phyloP scores from a whole-genome alignment of 2,113 vertebrate genomes.

The Epinephelus cyanopodus region DNA sequence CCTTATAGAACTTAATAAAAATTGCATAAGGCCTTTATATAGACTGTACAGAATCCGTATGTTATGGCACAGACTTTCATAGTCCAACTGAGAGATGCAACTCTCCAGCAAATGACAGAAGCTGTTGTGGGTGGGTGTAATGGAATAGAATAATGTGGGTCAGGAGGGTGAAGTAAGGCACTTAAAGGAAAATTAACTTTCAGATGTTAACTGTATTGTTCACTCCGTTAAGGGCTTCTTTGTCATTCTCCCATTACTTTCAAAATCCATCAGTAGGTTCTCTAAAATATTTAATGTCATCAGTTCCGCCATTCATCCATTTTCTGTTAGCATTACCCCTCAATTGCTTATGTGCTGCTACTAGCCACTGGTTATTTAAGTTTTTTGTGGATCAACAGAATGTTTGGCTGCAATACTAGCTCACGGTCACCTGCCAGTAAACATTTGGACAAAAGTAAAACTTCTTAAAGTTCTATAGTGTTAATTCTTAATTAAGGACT shows the following conservation, averaged over 20 bases:
- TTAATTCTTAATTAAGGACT: too few relatives aligned
- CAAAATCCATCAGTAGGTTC: background rate
- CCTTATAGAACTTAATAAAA: conserved; percentile 12
- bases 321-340: background rate
- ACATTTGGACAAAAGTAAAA: background rate
- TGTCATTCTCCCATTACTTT: background rate
- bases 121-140: background rate
- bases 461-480: too few relatives aligned
- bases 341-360: too few relatives aligned
- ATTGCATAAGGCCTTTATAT: conserved; percentile 3
- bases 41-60: conserved; percentile 1
- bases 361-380: background rate
- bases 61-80: conserved; percentile 14
- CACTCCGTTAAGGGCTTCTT: background rate
- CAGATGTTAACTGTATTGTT: background rate
- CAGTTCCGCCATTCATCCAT: background rate
- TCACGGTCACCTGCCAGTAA: background rate
- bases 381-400: background rate
- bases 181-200: conserved; percentile 10
- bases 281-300: background rate
- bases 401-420: background rate
- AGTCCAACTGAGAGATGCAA: background rate
- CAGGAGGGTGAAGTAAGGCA: background rate
- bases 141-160: background rate
- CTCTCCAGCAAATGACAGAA: background rate